Conservation (phyloP, 92 coral and sea anemone species). For the Paragorgia papillata region DNA sequence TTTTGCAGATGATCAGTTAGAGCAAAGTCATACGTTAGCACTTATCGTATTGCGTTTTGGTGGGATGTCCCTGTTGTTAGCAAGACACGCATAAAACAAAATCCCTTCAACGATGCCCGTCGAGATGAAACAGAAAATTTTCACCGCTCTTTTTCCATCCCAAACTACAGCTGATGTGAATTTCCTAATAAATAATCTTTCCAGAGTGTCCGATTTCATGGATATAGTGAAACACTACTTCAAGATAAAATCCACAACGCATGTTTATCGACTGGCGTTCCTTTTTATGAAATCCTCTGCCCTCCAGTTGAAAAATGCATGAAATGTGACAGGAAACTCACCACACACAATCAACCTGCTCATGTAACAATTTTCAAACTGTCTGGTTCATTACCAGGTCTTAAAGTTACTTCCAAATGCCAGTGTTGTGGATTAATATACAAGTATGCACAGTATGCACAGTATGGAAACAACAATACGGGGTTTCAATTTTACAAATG, state of each 20-base stretch:
- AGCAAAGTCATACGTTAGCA: too few relatives aligned
- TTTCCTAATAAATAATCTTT: background rate
- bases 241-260: slow-evolving; percentile 1
- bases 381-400: slow-evolving; percentile 11
- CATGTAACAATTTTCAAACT: background rate
- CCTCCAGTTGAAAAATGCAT: slow-evolving; percentile 12
- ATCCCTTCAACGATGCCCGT: too few relatives aligned
- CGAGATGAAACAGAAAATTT: too few relatives aligned
- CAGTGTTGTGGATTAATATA: slow-evolving; percentile 1
- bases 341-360: slow-evolving; percentile 20
- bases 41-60: too few relatives aligned
- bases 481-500: slow-evolving; percentile 4
- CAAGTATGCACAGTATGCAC: slow-evolving; percentile 13
- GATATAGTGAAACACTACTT: background rate
- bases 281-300: background rate
- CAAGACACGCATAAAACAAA: too few relatives aligned
- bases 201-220: slow-evolving; percentile 21
- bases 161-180: slow-evolving; percentile 9
- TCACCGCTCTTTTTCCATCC: slow-evolving; percentile 1
- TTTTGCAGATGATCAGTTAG: too few relatives aligned
- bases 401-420: slow-evolving; percentile 12
- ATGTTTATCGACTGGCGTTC: slow-evolving; percentile 8
- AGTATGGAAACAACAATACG: background rate
- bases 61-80: too few relatives aligned
- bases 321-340: slow-evolving; percentile 4